These are phyloP conservation scores for Brachymystax lenok DNA, from an alignment of 2,797 vertebrate genomes.

Conservation along the genomic window DNA sequence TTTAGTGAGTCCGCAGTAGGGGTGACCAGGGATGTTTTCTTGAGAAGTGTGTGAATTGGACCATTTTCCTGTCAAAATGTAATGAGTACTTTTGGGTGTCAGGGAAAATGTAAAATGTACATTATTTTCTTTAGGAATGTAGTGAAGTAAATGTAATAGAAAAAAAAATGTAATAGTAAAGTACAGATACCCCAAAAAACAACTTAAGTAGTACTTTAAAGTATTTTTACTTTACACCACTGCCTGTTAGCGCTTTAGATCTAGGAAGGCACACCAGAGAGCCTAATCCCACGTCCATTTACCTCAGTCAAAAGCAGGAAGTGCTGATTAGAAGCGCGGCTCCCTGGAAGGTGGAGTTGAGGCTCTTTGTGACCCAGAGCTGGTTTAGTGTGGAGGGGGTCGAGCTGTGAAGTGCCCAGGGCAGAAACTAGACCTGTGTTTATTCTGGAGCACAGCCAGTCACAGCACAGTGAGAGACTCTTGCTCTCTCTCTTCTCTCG, in stretches of 20 bases:
- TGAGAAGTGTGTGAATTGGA: no score
- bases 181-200: no score
- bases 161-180: no score
- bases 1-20: no score
- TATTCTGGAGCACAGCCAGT: slow-evolving; percentile 60
- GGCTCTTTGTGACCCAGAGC: slow-evolving; percentile 56
- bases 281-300: slow-evolving; percentile 53
- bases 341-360: slow-evolving; percentile 64
- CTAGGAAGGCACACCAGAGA: slow-evolving; percentile 7
- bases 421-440: slow-evolving; percentile 73
- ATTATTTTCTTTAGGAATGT: no score
- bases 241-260: slow-evolving; percentile 14
- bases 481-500: slow-evolving; percentile 19
- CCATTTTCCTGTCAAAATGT: no score
- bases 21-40: no score
- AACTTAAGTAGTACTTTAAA: no score
- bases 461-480: slow-evolving; percentile 48
- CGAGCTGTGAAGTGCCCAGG: slow-evolving; percentile 57
- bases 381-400: slow-evolving; percentile 60
- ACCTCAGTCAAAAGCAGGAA: slow-evolving; percentile 60
- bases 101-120: no score
- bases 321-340: slow-evolving; percentile 60
- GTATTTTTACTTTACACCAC: no score
- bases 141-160: no score
- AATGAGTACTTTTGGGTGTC: no score